Conservation (phyloP, 2,797 vertebrate species). For the Scyliorhinus canicula region DNA sequence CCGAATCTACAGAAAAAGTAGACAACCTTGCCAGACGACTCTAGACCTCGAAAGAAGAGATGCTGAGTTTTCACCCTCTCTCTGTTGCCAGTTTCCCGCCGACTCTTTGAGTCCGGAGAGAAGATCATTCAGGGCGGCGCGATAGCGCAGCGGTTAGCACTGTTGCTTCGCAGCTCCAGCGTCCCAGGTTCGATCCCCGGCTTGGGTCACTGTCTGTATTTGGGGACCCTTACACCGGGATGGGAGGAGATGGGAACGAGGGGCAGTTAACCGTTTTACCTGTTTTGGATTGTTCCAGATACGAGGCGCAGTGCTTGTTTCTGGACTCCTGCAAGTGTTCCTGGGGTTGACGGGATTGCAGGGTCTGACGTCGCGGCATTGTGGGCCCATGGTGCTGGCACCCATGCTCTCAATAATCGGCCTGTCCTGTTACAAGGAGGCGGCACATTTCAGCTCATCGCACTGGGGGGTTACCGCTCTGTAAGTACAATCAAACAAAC, state of each 20-base stretch:
- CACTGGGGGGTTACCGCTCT: conserved; percentile 67
- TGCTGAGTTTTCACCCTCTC: no score
- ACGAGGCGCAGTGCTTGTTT: conserved; percentile 65
- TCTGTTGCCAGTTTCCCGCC: no score
- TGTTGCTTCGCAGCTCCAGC: no score
- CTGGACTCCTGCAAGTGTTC: conserved; percentile 60
- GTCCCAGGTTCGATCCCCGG: no score
- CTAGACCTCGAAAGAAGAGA: no score
- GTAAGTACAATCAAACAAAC: conserved; percentile 52
- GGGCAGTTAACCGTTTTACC: neutral
- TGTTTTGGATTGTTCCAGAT: conserved; percentile 52
- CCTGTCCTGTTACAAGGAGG: conserved; percentile 67
- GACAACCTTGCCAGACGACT: no score
- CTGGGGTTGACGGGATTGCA: conserved; percentile 59
- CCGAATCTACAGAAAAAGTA: no score
- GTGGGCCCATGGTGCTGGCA: conserved; percentile 72
- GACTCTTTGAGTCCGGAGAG: no score
- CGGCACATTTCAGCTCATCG: conserved; percentile 66
- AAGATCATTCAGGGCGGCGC: no score
- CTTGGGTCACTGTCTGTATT: no score
- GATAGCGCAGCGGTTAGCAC: no score
- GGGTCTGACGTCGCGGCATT: conserved; percentile 52
- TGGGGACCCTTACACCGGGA: neutral
- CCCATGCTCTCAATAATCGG: conserved; percentile 70
- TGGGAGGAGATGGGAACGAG: neutral